Evolutionary conservation across 1,140 invertebrate genomes (phyloP).

Genomic region (Muscidifurax raptorellus): DNA sequence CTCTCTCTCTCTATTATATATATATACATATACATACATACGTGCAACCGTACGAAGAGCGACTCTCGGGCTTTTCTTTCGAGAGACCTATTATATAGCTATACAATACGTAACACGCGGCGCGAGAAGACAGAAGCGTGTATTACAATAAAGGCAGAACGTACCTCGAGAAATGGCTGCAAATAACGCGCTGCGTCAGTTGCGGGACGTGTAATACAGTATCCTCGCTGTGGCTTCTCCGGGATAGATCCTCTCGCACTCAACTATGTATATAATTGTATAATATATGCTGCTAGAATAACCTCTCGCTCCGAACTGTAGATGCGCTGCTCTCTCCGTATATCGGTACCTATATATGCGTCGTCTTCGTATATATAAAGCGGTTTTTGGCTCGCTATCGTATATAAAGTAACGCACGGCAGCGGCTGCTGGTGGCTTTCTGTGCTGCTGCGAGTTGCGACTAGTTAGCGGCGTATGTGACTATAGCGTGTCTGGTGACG

Average conservation of each 20-base stretch:
- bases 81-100: not conserved
- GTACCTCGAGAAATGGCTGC: not conserved
- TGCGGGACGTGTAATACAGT: not conserved
- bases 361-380: too few species aligned
- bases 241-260: not conserved
- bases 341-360: not conserved
- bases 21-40: not conserved
- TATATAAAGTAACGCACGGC: too few species aligned
- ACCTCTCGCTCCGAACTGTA: not conserved
- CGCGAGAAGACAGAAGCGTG: not conserved
- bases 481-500: not conserved
- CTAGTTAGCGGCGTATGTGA: not conserved
- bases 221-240: not conserved
- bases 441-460: not conserved
- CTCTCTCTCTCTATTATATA: not conserved
- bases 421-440: not conserved
- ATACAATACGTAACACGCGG: not conserved
- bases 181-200: conserved; percentile 6
- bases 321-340: not conserved
- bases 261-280: not conserved
- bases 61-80: too few species aligned
- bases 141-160: too few species aligned
- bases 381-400: not conserved
- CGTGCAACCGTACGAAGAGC: not conserved
- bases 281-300: not conserved